phyloP scores from a whole-genome alignment of 2,113 vertebrate species.

The Hipposideros armiger region DNA sequence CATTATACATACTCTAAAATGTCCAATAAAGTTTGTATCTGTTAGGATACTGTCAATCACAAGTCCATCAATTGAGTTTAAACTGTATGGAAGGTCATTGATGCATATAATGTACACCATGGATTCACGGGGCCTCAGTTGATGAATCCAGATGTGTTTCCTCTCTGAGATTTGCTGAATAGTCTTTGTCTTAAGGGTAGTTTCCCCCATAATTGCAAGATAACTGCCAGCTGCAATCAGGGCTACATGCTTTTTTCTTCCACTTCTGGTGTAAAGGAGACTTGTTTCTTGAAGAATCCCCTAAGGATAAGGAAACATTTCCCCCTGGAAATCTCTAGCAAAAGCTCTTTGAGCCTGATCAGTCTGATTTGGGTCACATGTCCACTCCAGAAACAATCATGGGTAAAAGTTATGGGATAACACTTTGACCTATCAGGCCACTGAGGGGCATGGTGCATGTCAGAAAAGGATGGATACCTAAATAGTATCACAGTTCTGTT shows the following conservation, averaged over 20 bases:
- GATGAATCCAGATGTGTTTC: neutral
- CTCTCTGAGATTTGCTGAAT: neutral
- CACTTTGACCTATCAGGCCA: neutral
- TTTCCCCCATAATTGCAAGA: neutral
- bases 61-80: neutral
- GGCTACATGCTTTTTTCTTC: neutral
- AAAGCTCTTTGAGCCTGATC: neutral
- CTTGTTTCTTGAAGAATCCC: neutral
- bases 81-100: neutral
- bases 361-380: neutral
- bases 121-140: neutral
- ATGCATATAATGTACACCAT: neutral
- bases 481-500: neutral
- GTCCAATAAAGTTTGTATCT: neutral
- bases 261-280: neutral
- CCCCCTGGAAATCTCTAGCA: neutral
- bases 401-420: neutral
- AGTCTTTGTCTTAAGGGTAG: neutral
- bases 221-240: neutral
- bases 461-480: neutral
- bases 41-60: neutral
- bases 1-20: neutral
- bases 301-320: neutral
- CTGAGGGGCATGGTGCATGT: neutral
- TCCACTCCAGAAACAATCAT: neutral